These are phyloP conservation scores for Falcaria lacertinaria DNA, from an alignment of 2,888 invertebrate species.

Conservation along the genomic window DNA sequence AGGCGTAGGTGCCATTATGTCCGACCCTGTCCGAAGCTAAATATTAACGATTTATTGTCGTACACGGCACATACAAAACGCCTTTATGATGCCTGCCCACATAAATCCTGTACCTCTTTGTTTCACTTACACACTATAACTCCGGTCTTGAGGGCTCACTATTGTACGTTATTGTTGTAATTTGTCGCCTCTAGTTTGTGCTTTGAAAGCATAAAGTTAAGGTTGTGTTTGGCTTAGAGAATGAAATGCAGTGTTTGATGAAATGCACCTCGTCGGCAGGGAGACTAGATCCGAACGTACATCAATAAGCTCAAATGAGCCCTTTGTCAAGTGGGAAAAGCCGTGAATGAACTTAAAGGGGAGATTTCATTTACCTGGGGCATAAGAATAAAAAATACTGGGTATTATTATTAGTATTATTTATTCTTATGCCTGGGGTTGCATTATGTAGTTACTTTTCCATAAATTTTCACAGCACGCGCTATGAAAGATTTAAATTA, in stretches of 20 bases:
- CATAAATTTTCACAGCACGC: too few relatives aligned
- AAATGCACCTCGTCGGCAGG: not conserved
- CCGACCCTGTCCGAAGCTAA: too few relatives aligned
- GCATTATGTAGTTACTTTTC: too few relatives aligned
- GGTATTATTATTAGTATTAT: too few relatives aligned
- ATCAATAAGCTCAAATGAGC: not conserved
- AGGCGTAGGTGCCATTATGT: too few relatives aligned
- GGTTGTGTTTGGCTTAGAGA: not conserved
- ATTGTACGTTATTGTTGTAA: slow-evolving; percentile 2
- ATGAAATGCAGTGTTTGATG: not conserved
- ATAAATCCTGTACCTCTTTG: slow-evolving; percentile 2
- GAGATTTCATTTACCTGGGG: too few relatives aligned
- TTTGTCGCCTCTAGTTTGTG: not conserved
- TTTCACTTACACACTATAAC: slow-evolving; percentile 5
- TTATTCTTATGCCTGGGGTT: too few relatives aligned
- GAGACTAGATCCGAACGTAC: not conserved
- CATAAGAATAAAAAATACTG: too few relatives aligned
- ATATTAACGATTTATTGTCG: not conserved
- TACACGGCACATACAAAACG: not conserved
- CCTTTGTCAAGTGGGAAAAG: not conserved
- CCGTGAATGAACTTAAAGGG: too few relatives aligned
- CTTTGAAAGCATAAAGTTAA: not conserved
- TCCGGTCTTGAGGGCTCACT: slow-evolving; percentile 5
- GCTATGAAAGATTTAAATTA: too few relatives aligned
- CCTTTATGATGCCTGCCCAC: not conserved